Evolutionary conservation across 2,797 vertebrate genomes (phyloP), one percentile per base, ranked within the genome.

Genomic region (Peromyscus nudipes): DNA sequence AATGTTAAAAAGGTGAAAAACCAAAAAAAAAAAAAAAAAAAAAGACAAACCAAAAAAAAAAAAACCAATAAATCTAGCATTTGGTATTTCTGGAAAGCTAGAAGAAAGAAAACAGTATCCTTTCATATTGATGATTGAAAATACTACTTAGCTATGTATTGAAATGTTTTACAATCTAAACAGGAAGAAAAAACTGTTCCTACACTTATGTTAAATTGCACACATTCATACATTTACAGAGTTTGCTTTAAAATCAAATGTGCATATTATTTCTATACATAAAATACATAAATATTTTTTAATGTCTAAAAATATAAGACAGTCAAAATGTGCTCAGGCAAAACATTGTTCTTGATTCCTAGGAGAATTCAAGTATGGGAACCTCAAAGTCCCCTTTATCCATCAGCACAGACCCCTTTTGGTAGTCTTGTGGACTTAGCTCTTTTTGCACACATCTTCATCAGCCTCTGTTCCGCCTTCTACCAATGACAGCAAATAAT

Each of bases 51-150:
- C 21, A 64, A 10, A 13, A 23, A 27, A 16, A 3, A 96, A 25
- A 7, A 88, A 88, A n/a, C 52, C 64, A 96, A 88, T 97, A 98
- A 98, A 98, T 89, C n/a, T 40, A 2, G 13, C 43, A 92, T 25
- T 94, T 62, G 0, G 62, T 85, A 95, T 96, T 93, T 97, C 67
- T 95, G 52, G 84, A 97, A 98, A 97, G 89, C 95, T 55, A 92
- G 52, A 84, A 1, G 2, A 89, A 46, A 67, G 7, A 91, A 94
- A 83, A 1, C 16, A 92, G 37, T 49, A 43, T 49, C 80, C 55
- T 89, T 96, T 97, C 71, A 97, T 95, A 80, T 82, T 92, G 97
- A 96, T 19, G 67, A 6, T 71, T 89, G 64, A 97, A 97, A 98
- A 98, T n/a, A 25, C 19, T 94, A 65, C 86, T 97, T 96, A 77